Evolutionary conservation across 2,113 vertebrate genomes (phyloP).

Genomic region (Neomonachus schauinslandi): DNA sequence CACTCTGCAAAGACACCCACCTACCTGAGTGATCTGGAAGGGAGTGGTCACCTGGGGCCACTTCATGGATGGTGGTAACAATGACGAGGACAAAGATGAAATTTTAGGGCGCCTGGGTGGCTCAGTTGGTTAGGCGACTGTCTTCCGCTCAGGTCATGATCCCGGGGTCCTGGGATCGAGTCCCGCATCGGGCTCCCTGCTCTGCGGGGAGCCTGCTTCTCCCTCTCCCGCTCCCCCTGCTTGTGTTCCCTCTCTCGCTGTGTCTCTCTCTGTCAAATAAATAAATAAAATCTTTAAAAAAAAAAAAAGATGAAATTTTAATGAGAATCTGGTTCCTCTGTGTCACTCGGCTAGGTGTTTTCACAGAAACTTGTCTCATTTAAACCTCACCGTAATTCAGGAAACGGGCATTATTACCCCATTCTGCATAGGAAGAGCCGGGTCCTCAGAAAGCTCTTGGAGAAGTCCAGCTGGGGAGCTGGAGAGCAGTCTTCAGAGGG

Average conservation of each 20-base stretch:
- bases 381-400: not conserved
- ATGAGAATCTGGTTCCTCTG: not conserved
- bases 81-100: not conserved
- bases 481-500: not conserved
- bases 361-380: not conserved
- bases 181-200: too few relatives aligned
- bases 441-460: not conserved
- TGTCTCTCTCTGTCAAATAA: too few relatives aligned
- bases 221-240: too few relatives aligned
- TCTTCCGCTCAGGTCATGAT: too few relatives aligned
- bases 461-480: not conserved
- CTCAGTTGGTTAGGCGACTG: too few relatives aligned
- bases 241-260: too few relatives aligned
- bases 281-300: too few relatives aligned
- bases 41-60: not conserved
- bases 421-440: not conserved
- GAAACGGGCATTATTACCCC: rapidly evolving
- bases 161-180: too few relatives aligned
- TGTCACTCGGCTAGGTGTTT: not conserved
- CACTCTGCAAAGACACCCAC: not conserved
- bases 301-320: not conserved
- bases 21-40: not conserved
- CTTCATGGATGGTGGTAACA: not conserved
- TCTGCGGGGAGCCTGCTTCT: too few relatives aligned
- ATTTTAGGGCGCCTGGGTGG: too few relatives aligned